Evolutionary conservation across 1,140 invertebrate genomes (phyloP), one percentile per base, ranked within the genome.

Genomic region (Caenorhabditis inopinata): DNA sequence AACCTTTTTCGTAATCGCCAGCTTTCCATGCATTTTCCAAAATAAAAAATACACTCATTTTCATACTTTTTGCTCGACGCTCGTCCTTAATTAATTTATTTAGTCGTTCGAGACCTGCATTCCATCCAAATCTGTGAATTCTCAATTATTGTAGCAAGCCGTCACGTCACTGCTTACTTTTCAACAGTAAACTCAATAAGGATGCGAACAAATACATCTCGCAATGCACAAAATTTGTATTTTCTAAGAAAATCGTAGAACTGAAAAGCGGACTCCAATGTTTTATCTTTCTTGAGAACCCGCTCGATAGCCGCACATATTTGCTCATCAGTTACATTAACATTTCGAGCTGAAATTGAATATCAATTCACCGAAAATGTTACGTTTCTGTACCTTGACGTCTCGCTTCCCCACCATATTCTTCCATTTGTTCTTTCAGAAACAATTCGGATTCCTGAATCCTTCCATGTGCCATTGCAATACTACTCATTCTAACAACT

Each of bases 401-500:
- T 25, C 58, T 38, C 0, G 32, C 29, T 11, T 29, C 29, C 1
- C 58, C 58, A 16, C 58, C 58, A 12, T 68, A 68, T 42, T 68
- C 58, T 21, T 68, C 58, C 58, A 68, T 68, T 68, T 68, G 58
- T 68, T 68, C 29, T 68, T 38, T 68, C 12, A 68, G n/a, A 38
- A 68, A 68, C 3, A 68, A 18, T 38, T 68, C 58, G 3, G 58
- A 29, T 42, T 68, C 32, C 38, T 68, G 32, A 7, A 38, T 38
- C 11, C 32, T 23, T 9, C 12, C 16, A 42, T 68, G 32, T 38
- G 58, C 12, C 58, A 68, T 68, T 21, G 58, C 58, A 38, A 68
- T 68, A 42, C 58, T 68, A 38, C 58, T 68, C 58, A 68, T 68
- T 42, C 58, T 23, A 38, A 68, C 58, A 14, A 68, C 58, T 68